A percentile compares a stretch with the other conserved stretches of the same genome.
Evolutionary conservation across 1,140 invertebrate species (phyloP).

Genomic region (Drosophila orosa): DNA sequence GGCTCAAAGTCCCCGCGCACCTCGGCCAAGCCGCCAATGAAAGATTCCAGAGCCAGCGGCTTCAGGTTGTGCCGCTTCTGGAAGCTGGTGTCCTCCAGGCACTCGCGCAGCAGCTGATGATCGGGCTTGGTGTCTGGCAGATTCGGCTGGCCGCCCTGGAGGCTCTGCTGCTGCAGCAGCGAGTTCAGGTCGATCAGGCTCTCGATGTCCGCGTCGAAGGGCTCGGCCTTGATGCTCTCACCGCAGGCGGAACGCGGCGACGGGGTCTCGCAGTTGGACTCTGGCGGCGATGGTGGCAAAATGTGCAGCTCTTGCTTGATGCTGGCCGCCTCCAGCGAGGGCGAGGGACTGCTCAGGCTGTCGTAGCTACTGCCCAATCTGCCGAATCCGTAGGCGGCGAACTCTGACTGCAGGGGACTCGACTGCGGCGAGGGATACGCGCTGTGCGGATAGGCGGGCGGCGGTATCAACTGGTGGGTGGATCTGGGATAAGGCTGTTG

Average conservation of each 20-base stretch:
- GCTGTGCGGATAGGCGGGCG: slow-evolving; percentile 74
- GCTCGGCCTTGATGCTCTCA: slow-evolving; percentile 75
- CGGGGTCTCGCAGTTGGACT: slow-evolving; percentile 83
- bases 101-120: slow-evolving; percentile 91
- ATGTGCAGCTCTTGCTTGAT: slow-evolving; percentile 83
- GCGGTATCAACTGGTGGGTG: slow-evolving; percentile 68
- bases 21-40: slow-evolving; percentile 85
- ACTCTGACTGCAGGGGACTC: slow-evolving; percentile 77
- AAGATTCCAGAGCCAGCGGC: slow-evolving; percentile 88
- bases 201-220: slow-evolving; percentile 79
- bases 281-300: slow-evolving; percentile 82
- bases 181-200: slow-evolving; percentile 78
- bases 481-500: slow-evolving; percentile 21
- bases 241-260: slow-evolving; percentile 71
- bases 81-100: slow-evolving; percentile 92
- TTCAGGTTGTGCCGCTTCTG: slow-evolving; percentile 92
- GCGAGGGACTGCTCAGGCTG: slow-evolving; percentile 76
- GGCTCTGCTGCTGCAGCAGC: slow-evolving; percentile 66
- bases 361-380: slow-evolving; percentile 67
- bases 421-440: slow-evolving; percentile 81
- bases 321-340: slow-evolving; percentile 71
- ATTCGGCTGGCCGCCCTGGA: slow-evolving; percentile 25
- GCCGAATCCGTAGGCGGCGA: slow-evolving; percentile 58
- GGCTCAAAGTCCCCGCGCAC: slow-evolving; percentile 90
- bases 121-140: slow-evolving; percentile 85